A percentile compares a stretch with the other conserved stretches of the same genome.
Conservation (phyloP, 2,797 vertebrate genomes). For the Sarcoramphus papa region DNA sequence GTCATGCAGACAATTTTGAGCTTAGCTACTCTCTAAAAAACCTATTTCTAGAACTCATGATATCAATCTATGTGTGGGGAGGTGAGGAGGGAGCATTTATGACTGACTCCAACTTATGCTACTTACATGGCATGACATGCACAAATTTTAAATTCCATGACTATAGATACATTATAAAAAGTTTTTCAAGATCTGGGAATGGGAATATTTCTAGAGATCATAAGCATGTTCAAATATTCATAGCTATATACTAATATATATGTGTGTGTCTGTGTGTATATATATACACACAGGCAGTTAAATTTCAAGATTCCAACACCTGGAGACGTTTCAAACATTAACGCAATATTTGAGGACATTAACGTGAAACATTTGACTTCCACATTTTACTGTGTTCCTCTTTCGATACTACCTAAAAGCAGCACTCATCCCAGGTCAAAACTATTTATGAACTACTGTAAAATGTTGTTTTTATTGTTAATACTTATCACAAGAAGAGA, state of each 20-base stretch:
- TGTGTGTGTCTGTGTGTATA: neutral
- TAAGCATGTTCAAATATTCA: neutral
- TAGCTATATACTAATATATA: neutral
- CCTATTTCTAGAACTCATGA: neutral
- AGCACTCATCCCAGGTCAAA: neutral
- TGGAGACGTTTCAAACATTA: neutral
- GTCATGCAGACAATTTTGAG: neutral
- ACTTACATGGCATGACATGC: neutral
- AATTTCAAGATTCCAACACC: neutral
- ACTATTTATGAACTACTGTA: neutral
- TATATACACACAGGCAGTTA: neutral
- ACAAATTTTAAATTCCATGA: neutral
- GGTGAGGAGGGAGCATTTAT: neutral
- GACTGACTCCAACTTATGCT: neutral
- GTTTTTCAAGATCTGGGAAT: neutral
- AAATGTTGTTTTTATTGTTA: conserved; percentile 25
- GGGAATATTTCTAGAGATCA: neutral
- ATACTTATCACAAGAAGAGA: conserved; percentile 32
- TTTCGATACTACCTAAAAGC: neutral
- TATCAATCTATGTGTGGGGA: neutral
- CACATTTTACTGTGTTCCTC: neutral
- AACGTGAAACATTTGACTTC: neutral
- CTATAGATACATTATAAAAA: neutral
- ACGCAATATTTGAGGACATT: neutral
- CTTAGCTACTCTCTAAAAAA: neutral